phyloP scores from a whole-genome alignment of 2,888 invertebrate species.

The Lucinisca nassula region DNA sequence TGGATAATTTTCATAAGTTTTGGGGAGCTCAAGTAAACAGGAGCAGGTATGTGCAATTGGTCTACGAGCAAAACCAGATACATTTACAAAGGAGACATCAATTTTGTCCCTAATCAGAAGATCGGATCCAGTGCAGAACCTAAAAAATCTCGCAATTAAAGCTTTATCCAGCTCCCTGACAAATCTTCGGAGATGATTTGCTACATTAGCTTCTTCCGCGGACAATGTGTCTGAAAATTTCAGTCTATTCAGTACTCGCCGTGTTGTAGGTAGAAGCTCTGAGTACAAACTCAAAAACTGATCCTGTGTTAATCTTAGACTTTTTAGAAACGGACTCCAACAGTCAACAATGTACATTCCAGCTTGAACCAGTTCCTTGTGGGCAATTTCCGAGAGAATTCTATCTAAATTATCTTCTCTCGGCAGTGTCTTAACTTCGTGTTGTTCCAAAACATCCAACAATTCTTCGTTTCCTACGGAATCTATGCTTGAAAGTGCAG shows the following conservation, averaged over 20 bases:
- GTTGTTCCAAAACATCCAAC: not conserved
- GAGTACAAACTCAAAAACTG: not conserved
- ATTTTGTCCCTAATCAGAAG: not conserved
- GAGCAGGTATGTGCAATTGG: not conserved
- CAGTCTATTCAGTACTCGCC: not conserved
- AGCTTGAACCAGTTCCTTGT: not conserved
- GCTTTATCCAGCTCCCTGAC: not conserved
- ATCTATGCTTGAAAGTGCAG: not conserved
- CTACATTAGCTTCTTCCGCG: not conserved
- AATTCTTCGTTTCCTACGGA: not conserved
- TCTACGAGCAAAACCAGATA: not conserved
- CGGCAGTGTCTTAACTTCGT: not conserved
- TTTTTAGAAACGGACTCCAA: not conserved
- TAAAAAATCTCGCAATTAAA: not conserved
- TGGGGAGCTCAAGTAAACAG: not conserved
- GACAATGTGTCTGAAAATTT: not conserved
- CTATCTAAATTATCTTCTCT: not conserved
- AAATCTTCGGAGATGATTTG: not conserved
- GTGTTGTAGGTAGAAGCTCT: not conserved
- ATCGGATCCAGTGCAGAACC: not conserved
- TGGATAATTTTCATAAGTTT: not conserved
- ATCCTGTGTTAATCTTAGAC: not conserved
- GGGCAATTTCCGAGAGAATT: not conserved
- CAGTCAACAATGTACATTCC: not conserved
- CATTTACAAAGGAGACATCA: not conserved